Evolutionary conservation across 2,797 vertebrate species (phyloP), one percentile per base, ranked within the genome.

Genomic region (Periparus ater): DNA sequence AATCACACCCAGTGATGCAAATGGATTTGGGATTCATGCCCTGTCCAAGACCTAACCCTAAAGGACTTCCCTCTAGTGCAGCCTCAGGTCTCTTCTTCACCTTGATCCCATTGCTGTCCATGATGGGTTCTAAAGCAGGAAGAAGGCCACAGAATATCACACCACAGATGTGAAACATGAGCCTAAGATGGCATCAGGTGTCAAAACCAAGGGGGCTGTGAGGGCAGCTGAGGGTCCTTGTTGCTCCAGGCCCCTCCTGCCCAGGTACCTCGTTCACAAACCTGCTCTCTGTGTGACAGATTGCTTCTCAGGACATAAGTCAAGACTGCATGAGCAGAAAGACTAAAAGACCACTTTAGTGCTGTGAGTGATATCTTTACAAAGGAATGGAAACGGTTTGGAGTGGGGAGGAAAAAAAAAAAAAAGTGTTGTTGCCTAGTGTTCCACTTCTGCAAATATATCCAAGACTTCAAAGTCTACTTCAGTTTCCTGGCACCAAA

Each of bases 251-350:
- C 7, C 4, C 5, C 32, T 58, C 40, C 47, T 67, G 26, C 27
- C 42, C 22, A 62, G 15, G 19, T 36, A 17, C 18, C 25, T 25
- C 27, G 48, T 25, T 40, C 19, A 63, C 25, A n/a, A 27, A 48
- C 34, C 36, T 9, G 10, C 20, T 81, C 38, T 18, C 26, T 67
- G 44, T 23, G 26, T 45, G 23, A 29, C 47, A 66, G 13, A 54
- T 26, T 0, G 0, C 11, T 85, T 75, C 30, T 60, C 30, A 70
- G 51, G 23, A 44, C 1, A 0, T 11, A 47, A 57, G 13, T 47
- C 4, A 3, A 71, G 34, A 26, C 10, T 47, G 5, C 38, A 30
- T n/a, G 11, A 16, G 7, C 30, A 78, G 30, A 73, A 47, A 60
- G 48, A 63, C 36, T 44, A 51, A 74, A 71, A 50, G 17, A 40